Evolutionary conservation across 1,140 invertebrate species (phyloP).

Genomic region (Cydia splendana): DNA sequence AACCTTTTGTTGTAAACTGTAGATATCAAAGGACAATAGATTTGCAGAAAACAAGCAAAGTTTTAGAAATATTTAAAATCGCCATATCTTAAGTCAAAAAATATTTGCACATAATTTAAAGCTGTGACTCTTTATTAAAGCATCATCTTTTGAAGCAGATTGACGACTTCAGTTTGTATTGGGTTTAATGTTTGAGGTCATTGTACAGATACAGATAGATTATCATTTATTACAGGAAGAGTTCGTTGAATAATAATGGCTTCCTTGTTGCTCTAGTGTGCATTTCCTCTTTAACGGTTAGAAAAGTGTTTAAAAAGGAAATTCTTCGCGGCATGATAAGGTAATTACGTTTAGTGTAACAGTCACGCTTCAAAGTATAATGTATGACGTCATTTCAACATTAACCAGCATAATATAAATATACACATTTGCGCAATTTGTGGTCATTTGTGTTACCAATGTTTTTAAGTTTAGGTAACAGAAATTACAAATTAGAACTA

Average conservation of each 20-base stretch:
- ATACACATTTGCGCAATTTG: too few species aligned
- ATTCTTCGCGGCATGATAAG: neutral
- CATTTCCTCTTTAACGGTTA: neutral
- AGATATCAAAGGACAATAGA: too few species aligned
- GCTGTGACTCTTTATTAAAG: too few species aligned
- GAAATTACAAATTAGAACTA: too few species aligned
- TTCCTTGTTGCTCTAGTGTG: neutral
- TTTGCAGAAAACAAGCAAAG: too few species aligned
- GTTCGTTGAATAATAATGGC: neutral
- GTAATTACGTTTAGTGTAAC: neutral
- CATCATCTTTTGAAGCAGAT: too few species aligned
- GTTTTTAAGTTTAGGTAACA: too few species aligned
- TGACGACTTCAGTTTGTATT: neutral
- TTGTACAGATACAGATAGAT: neutral
- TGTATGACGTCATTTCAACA: neutral
- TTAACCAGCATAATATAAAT: neutral
- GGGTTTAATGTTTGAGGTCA: neutral
- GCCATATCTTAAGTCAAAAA: too few species aligned
- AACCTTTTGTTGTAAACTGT: too few species aligned
- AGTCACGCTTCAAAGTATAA: conserved; percentile 7
- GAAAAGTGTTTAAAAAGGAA: neutral
- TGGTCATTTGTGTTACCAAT: neutral
- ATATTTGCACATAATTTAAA: too few species aligned
- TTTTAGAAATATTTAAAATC: too few species aligned
- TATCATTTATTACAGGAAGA: neutral